Base-by-base conservation (phyloP, 1,140 invertebrate species). In the Zaprionus lachaisei region DNA sequence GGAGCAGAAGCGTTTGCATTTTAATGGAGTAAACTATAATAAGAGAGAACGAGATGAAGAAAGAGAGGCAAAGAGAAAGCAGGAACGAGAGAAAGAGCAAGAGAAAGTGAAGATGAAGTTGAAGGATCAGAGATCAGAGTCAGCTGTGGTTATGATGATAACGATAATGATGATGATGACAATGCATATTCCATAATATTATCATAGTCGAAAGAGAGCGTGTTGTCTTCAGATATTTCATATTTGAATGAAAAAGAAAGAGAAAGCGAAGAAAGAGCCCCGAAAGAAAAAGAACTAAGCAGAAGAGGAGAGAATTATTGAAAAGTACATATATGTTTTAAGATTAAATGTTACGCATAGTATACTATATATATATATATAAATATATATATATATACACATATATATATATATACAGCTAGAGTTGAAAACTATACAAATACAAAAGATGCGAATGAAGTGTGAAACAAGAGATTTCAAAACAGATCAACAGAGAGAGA, bases 391-490 rank as follows among this genome's bases (percentile, higher is more conserved):
- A 44, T 63, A 66, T 63, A 63, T 47, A 44, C n/a, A 34, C 26
- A 70, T 28, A 63, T n/a, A 24, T 34, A 70, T 28, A 70, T 58
- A 44, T 63, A 66, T 63, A 63, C 65, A 61, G 72, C 72, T 75
- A 75, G 72, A 71, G 67, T 71, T 71, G 67, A 71, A 70, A 73
- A 66, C 74, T 73, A 67, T 72, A 66, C 34, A 72, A 77, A 73
- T 61, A 41, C 47, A 24, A 51, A 4, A 47, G 7, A 20, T 9
- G 7, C 41, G 47, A 51, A 28, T 55, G 24, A 54, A 85, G 81
- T 56, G 55, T 68, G 72, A 77, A 58, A 12, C n/a, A 79, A 54
- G 68, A 70, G 63, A 41, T 41, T 41, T 41, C 15, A 6, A 64
- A 62, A 73, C 24, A 60, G 0, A 66, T 2, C 20, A 28, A 61